Evolutionary conservation across 2,888 invertebrate genomes (phyloP).

Genomic region (Marasmarcha lunaedactyla): DNA sequence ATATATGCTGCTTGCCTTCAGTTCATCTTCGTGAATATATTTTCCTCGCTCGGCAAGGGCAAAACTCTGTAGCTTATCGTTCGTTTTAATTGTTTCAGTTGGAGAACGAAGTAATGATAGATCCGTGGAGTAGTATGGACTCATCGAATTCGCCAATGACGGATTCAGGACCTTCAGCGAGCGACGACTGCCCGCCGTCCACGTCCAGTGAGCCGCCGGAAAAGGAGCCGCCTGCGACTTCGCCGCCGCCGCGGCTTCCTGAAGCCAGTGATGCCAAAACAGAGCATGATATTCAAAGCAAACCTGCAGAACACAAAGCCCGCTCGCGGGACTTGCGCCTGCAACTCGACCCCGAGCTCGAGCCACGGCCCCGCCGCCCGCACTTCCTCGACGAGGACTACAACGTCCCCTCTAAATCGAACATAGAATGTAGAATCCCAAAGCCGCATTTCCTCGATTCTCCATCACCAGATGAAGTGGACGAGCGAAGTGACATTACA

Average conservation of each 20-base stretch:
- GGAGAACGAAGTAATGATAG: conserved; percentile 70
- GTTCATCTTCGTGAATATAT: background rate
- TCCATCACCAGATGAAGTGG: conserved; percentile 63
- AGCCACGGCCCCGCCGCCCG: conserved; percentile 57
- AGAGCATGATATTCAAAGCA: too few species aligned
- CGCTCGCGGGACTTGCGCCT: conserved; percentile 53
- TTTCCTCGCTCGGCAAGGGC: too few species aligned
- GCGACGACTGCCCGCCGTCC: conserved; percentile 61
- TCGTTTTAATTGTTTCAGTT: conserved; percentile 71
- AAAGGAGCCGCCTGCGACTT: conserved; percentile 34
- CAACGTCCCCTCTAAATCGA: conserved; percentile 64
- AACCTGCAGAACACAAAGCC: conserved; percentile 22
- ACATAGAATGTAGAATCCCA: conserved; percentile 60
- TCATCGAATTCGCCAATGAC: conserved; percentile 65
- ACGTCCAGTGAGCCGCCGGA: conserved; percentile 50
- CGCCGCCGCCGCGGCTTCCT: conserved; percentile 41
- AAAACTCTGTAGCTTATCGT: too few species aligned
- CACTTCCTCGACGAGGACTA: conserved; percentile 75
- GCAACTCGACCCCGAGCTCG: conserved; percentile 46
- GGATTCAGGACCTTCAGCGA: conserved; percentile 63
- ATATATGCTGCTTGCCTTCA: background rate
- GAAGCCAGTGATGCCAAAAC: conserved; percentile 41
- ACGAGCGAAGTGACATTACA: conserved; percentile 59
- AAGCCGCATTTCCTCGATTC: conserved; percentile 67
- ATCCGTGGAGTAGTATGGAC: conserved; percentile 70